Percentiles rank a stretch among this genome's conserved stretches.
These are phyloP conservation scores for Micrasema longulum DNA, from an alignment of 1,140 invertebrate genomes.

Conservation along the genomic window DNA sequence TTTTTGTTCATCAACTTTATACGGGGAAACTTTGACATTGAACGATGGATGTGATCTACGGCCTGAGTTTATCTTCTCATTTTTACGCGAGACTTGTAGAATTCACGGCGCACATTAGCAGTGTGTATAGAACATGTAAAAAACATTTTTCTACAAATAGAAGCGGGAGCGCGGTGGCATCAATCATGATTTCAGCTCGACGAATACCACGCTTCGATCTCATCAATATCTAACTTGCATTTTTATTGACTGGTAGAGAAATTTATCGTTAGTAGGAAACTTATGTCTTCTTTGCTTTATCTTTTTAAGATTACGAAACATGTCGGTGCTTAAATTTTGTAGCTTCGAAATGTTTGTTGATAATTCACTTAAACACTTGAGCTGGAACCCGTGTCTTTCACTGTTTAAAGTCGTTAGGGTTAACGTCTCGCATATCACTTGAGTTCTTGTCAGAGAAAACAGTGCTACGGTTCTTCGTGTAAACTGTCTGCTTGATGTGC, in stretches of 20 bases:
- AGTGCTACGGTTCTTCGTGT: background rate
- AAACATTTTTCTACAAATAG: too few relatives aligned
- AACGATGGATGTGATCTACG: constrained; percentile 40
- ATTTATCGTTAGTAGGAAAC: too few relatives aligned
- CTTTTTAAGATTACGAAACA: too few relatives aligned
- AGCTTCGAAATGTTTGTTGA: too few relatives aligned
- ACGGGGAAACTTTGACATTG: constrained; percentile 38
- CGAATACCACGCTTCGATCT: too few relatives aligned
- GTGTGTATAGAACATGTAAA: background rate
- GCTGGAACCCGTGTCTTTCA: background rate
- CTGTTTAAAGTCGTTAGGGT: background rate
- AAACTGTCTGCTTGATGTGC: background rate
- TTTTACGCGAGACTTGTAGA: constrained; percentile 13
- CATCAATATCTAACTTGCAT: too few relatives aligned
- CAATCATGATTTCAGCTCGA: constrained; percentile 1
- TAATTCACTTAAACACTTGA: too few relatives aligned
- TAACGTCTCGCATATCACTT: background rate
- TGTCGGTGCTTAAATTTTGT: too few relatives aligned
- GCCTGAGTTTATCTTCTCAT: constrained; percentile 21
- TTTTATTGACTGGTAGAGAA: too few relatives aligned
- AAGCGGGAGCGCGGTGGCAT: background rate
- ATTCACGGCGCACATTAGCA: constrained; percentile 7
- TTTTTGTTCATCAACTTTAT: constrained; percentile 38
- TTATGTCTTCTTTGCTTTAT: too few relatives aligned
- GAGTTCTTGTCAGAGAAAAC: background rate